A percentile compares a stretch with the other conserved stretches of the same genome.
Conservation (phyloP, 2,113 vertebrate genomes). For the Scomber scombrus region DNA sequence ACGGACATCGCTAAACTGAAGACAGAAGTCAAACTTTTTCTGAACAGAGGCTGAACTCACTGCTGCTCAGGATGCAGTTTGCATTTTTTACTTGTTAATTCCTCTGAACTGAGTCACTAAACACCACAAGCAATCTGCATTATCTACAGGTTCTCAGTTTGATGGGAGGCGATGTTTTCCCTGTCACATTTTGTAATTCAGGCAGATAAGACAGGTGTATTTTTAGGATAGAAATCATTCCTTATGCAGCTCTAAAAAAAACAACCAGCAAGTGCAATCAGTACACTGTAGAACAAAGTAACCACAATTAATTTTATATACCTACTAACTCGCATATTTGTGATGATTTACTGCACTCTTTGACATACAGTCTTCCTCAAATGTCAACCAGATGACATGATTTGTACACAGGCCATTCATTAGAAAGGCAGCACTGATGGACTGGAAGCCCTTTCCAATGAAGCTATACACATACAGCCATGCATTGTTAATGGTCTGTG, state of each 20-base stretch:
- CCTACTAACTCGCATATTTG: neutral
- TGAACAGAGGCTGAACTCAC: neutral
- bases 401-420: no score
- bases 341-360: neutral
- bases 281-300: neutral
- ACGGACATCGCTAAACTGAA: neutral
- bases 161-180: neutral
- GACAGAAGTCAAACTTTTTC: neutral
- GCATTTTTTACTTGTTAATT: conserved; percentile 1
- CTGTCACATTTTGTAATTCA: neutral
- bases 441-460: conserved; percentile 18
- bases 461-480: conserved; percentile 28
- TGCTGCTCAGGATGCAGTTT: neutral
- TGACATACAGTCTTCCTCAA: neutral
- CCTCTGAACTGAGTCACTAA: neutral
- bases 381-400: neutral
- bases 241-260: neutral
- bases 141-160: neutral
- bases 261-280: neutral
- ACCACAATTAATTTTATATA: neutral
- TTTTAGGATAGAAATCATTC: conserved; percentile 4
- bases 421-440: neutral
- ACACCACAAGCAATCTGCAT: neutral
- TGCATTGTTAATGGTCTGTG: conserved; percentile 62
- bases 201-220: neutral